Evolutionary conservation across 1,140 invertebrate genomes (phyloP).

Genomic region (Hyles vespertilio): DNA sequence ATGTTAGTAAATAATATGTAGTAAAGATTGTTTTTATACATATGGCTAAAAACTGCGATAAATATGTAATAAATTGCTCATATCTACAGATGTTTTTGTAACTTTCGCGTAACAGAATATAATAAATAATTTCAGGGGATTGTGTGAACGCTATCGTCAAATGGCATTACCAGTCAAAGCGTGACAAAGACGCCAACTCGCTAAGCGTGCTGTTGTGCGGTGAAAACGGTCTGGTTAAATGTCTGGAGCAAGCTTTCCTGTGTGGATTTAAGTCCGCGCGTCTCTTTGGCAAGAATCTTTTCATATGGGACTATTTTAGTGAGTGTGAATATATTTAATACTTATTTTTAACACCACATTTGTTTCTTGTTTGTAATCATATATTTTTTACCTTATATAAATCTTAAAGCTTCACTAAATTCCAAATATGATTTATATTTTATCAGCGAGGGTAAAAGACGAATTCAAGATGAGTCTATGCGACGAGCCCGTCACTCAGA

Average conservation of each 20-base stretch:
- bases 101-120: not conserved
- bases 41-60: too few relatives aligned
- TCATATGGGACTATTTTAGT: slow-evolving; percentile 99
- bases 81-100: not conserved
- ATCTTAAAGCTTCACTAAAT: not conserved
- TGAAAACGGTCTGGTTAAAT: slow-evolving; percentile 94
- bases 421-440: not conserved
- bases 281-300: slow-evolving; percentile 95
- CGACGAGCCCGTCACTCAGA: slow-evolving; percentile 77
- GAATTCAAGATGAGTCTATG: slow-evolving; percentile 87
- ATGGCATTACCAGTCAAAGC: slow-evolving; percentile 90
- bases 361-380: not conserved
- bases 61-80: too few relatives aligned
- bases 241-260: slow-evolving; percentile 95
- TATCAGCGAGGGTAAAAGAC: slow-evolving; percentile 88
- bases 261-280: slow-evolving; percentile 94
- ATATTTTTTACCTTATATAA: not conserved
- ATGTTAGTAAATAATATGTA: too few relatives aligned
- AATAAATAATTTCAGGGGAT: slow-evolving; percentile 80
- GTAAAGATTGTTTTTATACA: too few relatives aligned
- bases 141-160: slow-evolving; percentile 98
- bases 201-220: slow-evolving; percentile 95
- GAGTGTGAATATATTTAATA: slow-evolving; percentile 43
- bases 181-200: slow-evolving; percentile 89
- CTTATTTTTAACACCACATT: not conserved